These are phyloP conservation scores for Metridium senile DNA, from an alignment of 92 coral and sea anemone species.

Conservation along the genomic window DNA sequence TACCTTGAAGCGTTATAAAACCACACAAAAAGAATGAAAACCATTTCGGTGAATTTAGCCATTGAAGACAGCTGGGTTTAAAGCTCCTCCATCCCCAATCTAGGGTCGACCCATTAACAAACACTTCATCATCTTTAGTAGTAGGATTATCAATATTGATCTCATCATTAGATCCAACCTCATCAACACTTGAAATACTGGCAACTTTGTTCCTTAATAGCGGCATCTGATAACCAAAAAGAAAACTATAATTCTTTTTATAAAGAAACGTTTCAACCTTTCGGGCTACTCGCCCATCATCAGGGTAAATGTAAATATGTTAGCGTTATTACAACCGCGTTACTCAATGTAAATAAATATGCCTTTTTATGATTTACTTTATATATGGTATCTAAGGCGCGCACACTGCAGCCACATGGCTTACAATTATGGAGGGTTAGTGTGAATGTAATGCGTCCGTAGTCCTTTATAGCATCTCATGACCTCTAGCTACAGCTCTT, in stretches of 20 bases:
- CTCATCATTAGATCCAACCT: neutral
- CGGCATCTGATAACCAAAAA: neutral
- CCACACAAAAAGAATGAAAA: constrained; percentile 17
- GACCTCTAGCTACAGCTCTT: too few relatives aligned
- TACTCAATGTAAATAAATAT: too few relatives aligned
- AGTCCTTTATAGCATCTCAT: too few relatives aligned
- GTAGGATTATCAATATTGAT: neutral
- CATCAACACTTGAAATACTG: neutral
- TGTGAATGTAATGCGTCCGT: too few relatives aligned
- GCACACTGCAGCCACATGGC: too few relatives aligned
- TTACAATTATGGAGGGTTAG: too few relatives aligned
- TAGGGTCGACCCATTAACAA: neutral
- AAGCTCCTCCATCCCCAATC: constrained; percentile 43
- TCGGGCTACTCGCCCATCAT: too few relatives aligned
- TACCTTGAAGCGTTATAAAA: constrained; percentile 44
- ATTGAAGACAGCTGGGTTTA: constrained; percentile 34
- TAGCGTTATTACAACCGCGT: too few relatives aligned
- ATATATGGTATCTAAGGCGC: too few relatives aligned
- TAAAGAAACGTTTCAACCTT: too few relatives aligned
- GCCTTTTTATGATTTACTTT: too few relatives aligned
- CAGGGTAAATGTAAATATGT: too few relatives aligned
- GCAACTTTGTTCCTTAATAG: neutral
- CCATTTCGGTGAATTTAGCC: constrained; percentile 36
- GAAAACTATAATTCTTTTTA: neutral
- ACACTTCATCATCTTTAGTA: constrained; percentile 11